Evolutionary conservation across 2,113 vertebrate species (phyloP).

Genomic region (Thymallus thymallus): DNA sequence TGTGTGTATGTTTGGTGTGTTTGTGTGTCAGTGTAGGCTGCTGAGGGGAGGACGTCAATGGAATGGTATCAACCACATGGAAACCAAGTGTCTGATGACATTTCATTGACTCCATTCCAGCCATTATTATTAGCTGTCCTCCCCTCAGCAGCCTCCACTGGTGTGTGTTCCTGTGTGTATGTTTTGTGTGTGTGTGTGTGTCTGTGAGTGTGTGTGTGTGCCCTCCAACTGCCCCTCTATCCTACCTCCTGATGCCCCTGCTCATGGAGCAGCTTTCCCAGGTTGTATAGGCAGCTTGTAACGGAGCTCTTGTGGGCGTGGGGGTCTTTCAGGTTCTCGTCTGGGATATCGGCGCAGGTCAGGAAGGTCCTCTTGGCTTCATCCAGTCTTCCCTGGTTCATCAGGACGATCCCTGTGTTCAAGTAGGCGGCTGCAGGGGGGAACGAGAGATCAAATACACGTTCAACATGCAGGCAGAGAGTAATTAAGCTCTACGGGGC

Average conservation of each 20-base stretch:
- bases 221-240: neutral
- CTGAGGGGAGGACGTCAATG: too few species aligned
- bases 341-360: conserved; percentile 95
- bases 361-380: conserved; percentile 92
- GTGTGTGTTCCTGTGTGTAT: too few species aligned
- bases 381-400: conserved; percentile 93
- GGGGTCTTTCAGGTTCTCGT: conserved; percentile 98
- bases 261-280: conserved; percentile 97
- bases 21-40: too few species aligned
- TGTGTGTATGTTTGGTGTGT: too few species aligned
- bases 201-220: neutral
- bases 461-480: conserved; percentile 48
- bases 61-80: too few species aligned
- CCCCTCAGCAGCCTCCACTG: too few species aligned
- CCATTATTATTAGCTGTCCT: too few species aligned
- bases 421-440: conserved; percentile 88
- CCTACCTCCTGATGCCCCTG: conserved; percentile 94
- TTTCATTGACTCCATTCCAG: too few species aligned
- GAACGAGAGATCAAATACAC: conserved; percentile 1
- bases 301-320: conserved; percentile 98
- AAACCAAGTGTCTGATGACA: too few species aligned
- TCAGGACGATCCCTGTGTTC: conserved; percentile 97
- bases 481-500: conserved; percentile 58
- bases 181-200: too few species aligned
- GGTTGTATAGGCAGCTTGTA: conserved; percentile 97